Evolutionary conservation across 1,140 invertebrate genomes (phyloP).

Genomic region (Belonocnema kinseyi): DNA sequence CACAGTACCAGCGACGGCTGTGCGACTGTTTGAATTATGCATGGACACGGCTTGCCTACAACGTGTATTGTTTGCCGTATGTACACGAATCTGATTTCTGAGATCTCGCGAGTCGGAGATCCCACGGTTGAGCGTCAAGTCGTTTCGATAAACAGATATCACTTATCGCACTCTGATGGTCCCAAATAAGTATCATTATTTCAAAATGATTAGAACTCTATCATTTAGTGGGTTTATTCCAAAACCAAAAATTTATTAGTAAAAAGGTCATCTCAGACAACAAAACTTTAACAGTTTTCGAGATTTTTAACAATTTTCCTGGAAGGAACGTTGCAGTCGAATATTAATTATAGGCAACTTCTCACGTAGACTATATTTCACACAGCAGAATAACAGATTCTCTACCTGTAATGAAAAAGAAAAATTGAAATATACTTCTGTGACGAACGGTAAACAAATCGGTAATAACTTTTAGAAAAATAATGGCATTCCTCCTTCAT

Average conservation of each 20-base stretch:
- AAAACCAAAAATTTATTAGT: too few species aligned
- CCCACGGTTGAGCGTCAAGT: constrained; percentile 54
- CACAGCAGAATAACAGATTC: not conserved
- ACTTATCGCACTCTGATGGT: not conserved
- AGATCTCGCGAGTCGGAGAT: constrained; percentile 59
- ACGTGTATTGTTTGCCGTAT: constrained; percentile 74
- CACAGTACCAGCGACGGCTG: constrained; percentile 65
- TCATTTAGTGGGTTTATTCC: too few species aligned
- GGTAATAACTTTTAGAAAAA: constrained; percentile 45
- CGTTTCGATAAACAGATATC: constrained; percentile 6
- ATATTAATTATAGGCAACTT: constrained; percentile 34
- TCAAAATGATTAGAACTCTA: too few species aligned
- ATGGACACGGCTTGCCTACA: constrained; percentile 75
- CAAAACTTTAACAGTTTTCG: not conserved
- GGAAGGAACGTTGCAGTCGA: not conserved
- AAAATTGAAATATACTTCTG: constrained; percentile 35
- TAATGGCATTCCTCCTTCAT: constrained; percentile 37
- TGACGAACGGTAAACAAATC: constrained; percentile 51
- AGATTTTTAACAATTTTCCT: not conserved
- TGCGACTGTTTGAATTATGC: constrained; percentile 76
- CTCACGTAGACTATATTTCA: not conserved
- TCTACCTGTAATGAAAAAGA: constrained; percentile 31
- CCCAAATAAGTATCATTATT: too few species aligned
- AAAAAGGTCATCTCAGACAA: too few species aligned
- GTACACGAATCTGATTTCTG: constrained; percentile 72